Base-by-base conservation (phyloP, 2,797 vertebrate species). In the Ptychobarbus kaznakovi region DNA sequence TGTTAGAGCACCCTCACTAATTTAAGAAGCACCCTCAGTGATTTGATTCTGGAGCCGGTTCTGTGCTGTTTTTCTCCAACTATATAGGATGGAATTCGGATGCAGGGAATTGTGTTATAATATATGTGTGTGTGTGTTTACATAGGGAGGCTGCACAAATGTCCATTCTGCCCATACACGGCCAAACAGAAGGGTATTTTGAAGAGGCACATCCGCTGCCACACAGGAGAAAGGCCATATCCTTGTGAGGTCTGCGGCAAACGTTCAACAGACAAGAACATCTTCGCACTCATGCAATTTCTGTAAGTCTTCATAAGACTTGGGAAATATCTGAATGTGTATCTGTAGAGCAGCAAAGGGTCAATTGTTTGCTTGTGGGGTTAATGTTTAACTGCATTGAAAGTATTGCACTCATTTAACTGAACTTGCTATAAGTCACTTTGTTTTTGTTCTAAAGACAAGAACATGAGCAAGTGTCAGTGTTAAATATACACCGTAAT, bases 171-270 rank as follows among this genome's bases (percentile, higher is more conserved):
- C 78, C 97, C 98, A 0, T 99, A 99, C 94, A 98, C 97, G 0
- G 97, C 98, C 86, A 99, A 99, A 82, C 98, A 99, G 95, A 99
- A 99, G 88, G 98, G 98, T 3, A 99, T 99, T 87, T 95, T 99
- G 32, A 99, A 99, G 86, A 93, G 98, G 16, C 98, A 99, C 93
- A 99, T 99, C 87, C 97, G 98, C 25, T 99, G 97, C 1, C 98
- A 99, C 94, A 99, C 98, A 0, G 98, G 98, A 0, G 98, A 99
- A 93, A 92, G 98, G n/a, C 98, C 98, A 0, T 99, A 98, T 86
- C 98, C 98, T 76, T 99, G 98, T 13, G 97, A 97, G 85, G 97
- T 97, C 38, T 99, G 98, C 15, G 98, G 98, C 85, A 99, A 99
- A 82, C 96, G 98, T 70, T 99, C 99, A 93, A 99, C 98, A 0